Percentiles rank a stretch among this genome's conserved stretches.
phyloP scores from a whole-genome alignment of 2,888 invertebrate species.

The Polydesmus complanatus region DNA sequence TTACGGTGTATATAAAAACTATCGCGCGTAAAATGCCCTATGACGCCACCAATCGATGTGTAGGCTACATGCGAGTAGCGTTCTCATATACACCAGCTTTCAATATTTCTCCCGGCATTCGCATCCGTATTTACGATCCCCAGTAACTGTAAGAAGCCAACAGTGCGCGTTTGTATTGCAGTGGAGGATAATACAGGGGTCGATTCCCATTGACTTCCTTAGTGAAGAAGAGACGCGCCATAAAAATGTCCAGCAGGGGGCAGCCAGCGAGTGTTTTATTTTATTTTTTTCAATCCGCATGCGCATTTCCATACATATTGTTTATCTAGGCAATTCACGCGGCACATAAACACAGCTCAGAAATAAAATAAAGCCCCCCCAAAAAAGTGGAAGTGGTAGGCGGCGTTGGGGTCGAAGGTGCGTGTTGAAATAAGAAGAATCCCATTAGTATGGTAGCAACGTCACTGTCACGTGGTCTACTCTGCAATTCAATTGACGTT shows the following conservation, averaged over 20 bases:
- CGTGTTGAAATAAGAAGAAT: neutral
- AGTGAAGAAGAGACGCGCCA: neutral
- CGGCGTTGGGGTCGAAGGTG: neutral
- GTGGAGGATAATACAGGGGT: neutral
- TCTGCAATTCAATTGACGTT: neutral
- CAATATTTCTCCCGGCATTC: no score
- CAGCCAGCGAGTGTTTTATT: neutral
- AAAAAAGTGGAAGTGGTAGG: no score
- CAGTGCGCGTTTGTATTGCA: neutral
- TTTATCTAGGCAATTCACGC: neutral
- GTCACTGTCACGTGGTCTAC: neutral
- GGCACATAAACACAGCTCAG: neutral
- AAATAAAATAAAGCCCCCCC: neutral
- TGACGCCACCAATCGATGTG: no score
- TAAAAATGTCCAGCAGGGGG: neutral
- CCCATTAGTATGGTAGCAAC: neutral
- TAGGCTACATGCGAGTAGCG: no score
- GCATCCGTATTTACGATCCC: no score
- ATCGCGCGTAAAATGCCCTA: no score
- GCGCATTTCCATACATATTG: neutral
- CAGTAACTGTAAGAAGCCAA: no score
- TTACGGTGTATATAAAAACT: no score
- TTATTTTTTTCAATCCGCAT: neutral
- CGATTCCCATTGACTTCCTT: neutral
- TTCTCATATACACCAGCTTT: no score